phyloP scores from a whole-genome alignment of 1,140 invertebrate species.

The Asobara japonica region DNA sequence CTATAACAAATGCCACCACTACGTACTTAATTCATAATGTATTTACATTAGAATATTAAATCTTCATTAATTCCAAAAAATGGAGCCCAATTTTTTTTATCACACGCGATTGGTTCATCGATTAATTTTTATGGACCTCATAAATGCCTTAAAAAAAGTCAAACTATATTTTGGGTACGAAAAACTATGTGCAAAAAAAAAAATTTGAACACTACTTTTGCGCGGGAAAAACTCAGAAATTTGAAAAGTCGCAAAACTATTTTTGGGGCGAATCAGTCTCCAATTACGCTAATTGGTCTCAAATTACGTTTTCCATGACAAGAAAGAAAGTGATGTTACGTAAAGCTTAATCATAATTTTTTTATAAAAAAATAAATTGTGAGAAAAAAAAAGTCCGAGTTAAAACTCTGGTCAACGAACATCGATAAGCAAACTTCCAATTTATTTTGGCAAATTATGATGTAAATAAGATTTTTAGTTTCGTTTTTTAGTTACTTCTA shows the following conservation, averaged over 20 bases:
- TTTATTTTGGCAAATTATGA: neutral
- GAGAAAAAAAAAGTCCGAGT: neutral
- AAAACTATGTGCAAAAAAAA: too few species aligned
- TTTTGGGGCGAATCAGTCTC: neutral
- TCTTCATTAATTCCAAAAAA: too few species aligned
- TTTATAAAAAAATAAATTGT: constrained; percentile 11
- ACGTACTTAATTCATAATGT: neutral
- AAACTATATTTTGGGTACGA: too few species aligned
- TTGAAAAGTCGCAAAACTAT: too few species aligned
- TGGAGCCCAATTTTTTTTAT: too few species aligned
- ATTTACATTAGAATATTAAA: neutral
- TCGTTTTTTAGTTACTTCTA: too few species aligned
- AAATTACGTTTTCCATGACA: neutral
- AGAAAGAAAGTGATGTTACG: neutral
- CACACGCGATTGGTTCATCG: neutral
- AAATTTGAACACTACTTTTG: too few species aligned
- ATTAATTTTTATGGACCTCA: too few species aligned
- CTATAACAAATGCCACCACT: neutral
- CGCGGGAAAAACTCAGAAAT: too few species aligned
- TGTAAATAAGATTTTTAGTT: neutral
- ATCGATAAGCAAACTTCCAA: constrained; percentile 19
- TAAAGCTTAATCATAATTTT: neutral
- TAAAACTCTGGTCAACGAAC: neutral
- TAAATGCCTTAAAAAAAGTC: too few species aligned
- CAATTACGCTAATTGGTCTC: neutral